These are phyloP conservation scores for Argentina silus DNA, from an alignment of 2,797 vertebrate species.

Conservation along the genomic window DNA sequence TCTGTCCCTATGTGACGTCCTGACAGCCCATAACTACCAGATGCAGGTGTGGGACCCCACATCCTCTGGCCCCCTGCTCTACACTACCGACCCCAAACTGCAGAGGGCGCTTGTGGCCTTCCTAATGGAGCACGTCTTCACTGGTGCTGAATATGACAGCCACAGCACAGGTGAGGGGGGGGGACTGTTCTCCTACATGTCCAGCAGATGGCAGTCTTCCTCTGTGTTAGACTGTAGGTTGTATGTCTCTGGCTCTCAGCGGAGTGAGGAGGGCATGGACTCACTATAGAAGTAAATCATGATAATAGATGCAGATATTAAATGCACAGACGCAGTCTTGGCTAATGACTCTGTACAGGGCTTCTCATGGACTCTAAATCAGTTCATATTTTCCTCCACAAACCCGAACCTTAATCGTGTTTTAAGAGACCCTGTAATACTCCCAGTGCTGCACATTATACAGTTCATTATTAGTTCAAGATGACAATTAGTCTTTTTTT, in stretches of 20 bases:
- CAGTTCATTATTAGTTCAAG: no score
- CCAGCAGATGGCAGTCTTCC: slow-evolving; percentile 74
- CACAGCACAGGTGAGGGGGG: slow-evolving; percentile 69
- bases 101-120: slow-evolving; percentile 86
- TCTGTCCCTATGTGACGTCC: slow-evolving; percentile 84
- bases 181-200: not conserved
- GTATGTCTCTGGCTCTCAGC: not conserved
- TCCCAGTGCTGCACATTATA: not conserved
- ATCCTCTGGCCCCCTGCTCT: slow-evolving; percentile 66
- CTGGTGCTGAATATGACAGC: slow-evolving; percentile 66
- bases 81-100: slow-evolving; percentile 81
- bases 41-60: slow-evolving; percentile 73
- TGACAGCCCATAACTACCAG: slow-evolving; percentile 85
- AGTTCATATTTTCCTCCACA: slow-evolving; percentile 37
- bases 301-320: slow-evolving; percentile 49
- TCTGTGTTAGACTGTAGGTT: slow-evolving; percentile 23
- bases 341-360: slow-evolving; percentile 40
- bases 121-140: slow-evolving; percentile 79
- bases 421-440: slow-evolving; percentile 39
- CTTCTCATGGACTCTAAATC: slow-evolving; percentile 43
- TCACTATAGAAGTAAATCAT: not conserved
- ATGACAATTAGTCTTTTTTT: no score
- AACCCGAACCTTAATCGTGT: slow-evolving; percentile 55
- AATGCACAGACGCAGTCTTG: slow-evolving; percentile 54
- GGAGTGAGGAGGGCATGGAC: not conserved